Evolutionary conservation across 2,113 vertebrate species (phyloP).

Genomic region (Sphyrna mokarran): DNA sequence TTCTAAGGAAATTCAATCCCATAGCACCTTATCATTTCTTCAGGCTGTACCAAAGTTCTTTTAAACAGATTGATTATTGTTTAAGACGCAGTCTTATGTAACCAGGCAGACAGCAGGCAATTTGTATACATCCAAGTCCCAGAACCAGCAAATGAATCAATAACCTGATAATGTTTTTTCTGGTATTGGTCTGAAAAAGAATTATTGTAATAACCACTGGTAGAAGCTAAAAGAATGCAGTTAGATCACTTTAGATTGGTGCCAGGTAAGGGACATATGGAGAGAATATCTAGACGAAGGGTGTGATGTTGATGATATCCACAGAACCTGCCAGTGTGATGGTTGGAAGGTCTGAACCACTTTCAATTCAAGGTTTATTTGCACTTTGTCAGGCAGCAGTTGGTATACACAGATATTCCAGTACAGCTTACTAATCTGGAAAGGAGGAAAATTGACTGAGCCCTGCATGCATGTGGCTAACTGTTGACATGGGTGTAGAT

Average conservation of each 20-base stretch:
- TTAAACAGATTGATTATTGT: too few relatives aligned
- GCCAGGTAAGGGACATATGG: neutral
- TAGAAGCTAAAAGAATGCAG: neutral
- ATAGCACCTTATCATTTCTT: too few relatives aligned
- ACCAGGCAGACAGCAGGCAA: too few relatives aligned
- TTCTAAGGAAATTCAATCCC: too few relatives aligned
- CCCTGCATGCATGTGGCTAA: neutral
- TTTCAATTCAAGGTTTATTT: neutral
- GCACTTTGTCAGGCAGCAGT: neutral
- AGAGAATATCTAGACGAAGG: too few relatives aligned
- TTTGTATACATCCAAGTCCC: too few relatives aligned
- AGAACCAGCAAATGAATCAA: too few relatives aligned
- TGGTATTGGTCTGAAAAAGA: neutral
- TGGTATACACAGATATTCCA: neutral
- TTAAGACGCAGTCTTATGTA: too few relatives aligned
- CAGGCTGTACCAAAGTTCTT: too few relatives aligned
- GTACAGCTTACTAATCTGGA: neutral
- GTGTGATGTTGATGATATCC: neutral
- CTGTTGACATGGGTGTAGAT: neutral
- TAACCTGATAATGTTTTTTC: too few relatives aligned
- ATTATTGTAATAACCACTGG: neutral
- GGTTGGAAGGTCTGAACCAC: neutral
- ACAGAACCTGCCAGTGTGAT: neutral
- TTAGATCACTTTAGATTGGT: too few relatives aligned
- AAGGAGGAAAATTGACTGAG: neutral